phyloP scores from a whole-genome alignment of 2,113 vertebrate genomes.

The Daboia siamensis region DNA sequence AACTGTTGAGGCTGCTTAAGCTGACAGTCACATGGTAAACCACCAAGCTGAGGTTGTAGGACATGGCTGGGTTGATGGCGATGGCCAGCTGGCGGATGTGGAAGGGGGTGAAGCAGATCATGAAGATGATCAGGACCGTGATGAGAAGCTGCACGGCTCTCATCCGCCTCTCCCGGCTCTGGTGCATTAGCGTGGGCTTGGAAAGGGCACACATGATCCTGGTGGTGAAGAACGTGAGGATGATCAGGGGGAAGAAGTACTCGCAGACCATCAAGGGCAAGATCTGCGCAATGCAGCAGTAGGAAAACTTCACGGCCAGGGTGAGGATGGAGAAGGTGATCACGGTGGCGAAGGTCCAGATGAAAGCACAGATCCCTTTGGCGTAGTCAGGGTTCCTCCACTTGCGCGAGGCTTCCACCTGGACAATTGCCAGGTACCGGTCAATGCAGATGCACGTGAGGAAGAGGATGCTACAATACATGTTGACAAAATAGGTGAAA shows the following conservation, averaged over 20 bases:
- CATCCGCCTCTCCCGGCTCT: conserved; percentile 87
- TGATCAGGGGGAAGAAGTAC: conserved; percentile 90
- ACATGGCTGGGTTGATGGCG: conserved; percentile 79
- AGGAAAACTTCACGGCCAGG: conserved; percentile 73
- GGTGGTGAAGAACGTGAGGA: conserved; percentile 87
- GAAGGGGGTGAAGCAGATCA: conserved; percentile 96
- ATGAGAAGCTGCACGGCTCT: conserved; percentile 89
- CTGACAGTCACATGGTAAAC: conserved; percentile 91
- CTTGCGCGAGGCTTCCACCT: conserved; percentile 71
- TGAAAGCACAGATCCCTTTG: conserved; percentile 80
- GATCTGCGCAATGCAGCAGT: conserved; percentile 83
- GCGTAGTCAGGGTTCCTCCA: conserved; percentile 88
- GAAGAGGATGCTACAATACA: conserved; percentile 96
- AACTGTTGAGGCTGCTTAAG: conserved; percentile 96
- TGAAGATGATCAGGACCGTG: conserved; percentile 92
- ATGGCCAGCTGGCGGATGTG: conserved; percentile 84
- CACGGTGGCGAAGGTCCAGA: conserved; percentile 89
- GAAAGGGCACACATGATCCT: conserved; percentile 90
- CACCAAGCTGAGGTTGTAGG: conserved; percentile 73
- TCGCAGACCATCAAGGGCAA: conserved; percentile 86
- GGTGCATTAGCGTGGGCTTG: conserved; percentile 84
- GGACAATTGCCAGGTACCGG: conserved; percentile 91
- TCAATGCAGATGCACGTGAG: conserved; percentile 93
- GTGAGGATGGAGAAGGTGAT: conserved; percentile 93
- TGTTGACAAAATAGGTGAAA: conserved; percentile 94